A percentile compares a stretch with the other conserved stretches of the same genome.
Evolutionary conservation across 2,888 invertebrate genomes (phyloP).

Genomic region (Noctua comes): DNA sequence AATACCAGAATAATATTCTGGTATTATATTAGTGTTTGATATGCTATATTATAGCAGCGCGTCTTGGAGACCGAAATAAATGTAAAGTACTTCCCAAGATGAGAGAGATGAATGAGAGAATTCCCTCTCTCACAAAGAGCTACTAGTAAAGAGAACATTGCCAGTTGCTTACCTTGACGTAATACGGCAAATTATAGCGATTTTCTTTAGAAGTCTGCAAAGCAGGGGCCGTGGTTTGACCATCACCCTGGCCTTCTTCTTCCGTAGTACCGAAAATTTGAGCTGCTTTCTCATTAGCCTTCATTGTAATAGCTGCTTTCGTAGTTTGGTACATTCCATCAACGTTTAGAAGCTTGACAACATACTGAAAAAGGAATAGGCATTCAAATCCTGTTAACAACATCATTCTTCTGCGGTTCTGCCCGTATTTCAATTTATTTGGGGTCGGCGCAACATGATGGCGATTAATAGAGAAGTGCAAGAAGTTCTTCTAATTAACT

Average conservation of each 20-base stretch:
- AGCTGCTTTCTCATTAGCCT: constrained; percentile 29
- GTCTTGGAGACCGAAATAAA: no score
- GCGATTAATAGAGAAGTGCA: neutral
- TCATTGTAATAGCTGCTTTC: constrained; percentile 38
- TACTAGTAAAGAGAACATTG: neutral
- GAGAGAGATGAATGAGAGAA: neutral
- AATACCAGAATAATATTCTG: neutral
- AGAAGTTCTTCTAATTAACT: constrained; percentile 52
- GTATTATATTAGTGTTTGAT: no score
- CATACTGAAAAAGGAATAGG: constrained; percentile 56
- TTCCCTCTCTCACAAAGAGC: neutral
- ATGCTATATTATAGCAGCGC: neutral
- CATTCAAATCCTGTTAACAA: neutral
- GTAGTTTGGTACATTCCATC: constrained; percentile 54
- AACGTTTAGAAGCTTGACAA: constrained; percentile 63
- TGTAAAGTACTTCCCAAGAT: neutral
- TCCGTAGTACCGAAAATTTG: neutral
- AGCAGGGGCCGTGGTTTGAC: neutral
- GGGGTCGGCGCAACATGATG: neutral
- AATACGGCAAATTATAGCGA: constrained; percentile 65
- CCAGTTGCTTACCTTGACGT: constrained; percentile 71
- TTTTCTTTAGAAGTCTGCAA: constrained; percentile 2
- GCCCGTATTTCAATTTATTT: neutral
- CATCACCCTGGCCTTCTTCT: constrained; percentile 1
- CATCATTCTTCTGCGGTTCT: neutral